A percentile compares a stretch with the other conserved stretches of the same genome.
Evolutionary conservation across 2,888 invertebrate species (phyloP).

Genomic region (Machimus rusticus): DNA sequence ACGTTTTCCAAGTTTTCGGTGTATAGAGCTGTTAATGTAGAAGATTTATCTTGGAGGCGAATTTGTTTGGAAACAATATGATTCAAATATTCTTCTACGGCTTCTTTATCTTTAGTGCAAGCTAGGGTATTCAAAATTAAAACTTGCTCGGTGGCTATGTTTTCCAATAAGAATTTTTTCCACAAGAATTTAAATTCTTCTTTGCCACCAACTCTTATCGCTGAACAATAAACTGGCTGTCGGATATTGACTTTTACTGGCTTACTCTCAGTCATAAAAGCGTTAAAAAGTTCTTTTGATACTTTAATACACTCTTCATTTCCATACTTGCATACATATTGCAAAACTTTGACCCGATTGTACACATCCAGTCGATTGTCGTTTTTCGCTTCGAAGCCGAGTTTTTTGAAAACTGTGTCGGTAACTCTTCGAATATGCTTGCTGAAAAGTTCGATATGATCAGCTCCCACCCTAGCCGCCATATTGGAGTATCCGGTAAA

Average conservation of each 20-base stretch:
- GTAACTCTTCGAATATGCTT: conserved; percentile 64
- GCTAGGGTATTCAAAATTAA: conserved; percentile 72
- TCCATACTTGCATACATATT: conserved; percentile 72
- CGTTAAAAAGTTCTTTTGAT: conserved; percentile 60
- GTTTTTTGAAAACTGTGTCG: conserved; percentile 62
- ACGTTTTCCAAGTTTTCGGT: conserved; percentile 66
- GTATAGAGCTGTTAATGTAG: conserved; percentile 64
- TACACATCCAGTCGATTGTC: conserved; percentile 68
- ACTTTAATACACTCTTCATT: conserved; percentile 67
- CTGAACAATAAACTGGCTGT: conserved; percentile 77
- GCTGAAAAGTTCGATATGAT: conserved; percentile 52
- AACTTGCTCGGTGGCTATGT: conserved; percentile 74
- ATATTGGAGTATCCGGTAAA: conserved; percentile 63
- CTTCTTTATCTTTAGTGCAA: conserved; percentile 67
- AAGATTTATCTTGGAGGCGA: conserved; percentile 58
- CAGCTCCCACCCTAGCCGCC: conserved; percentile 54
- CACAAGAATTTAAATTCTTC: conserved; percentile 73
- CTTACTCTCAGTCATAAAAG: conserved; percentile 44
- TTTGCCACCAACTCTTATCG: conserved; percentile 70
- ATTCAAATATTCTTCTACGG: conserved; percentile 66
- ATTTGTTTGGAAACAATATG: conserved; percentile 63
- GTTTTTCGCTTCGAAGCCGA: conserved; percentile 62
- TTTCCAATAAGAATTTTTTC: conserved; percentile 67
- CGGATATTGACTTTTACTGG: conserved; percentile 71
- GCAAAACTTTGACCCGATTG: conserved; percentile 68